Base-by-base conservation (phyloP, 2,113 vertebrate genomes). In the Machaerirhynchus nigripectus region DNA sequence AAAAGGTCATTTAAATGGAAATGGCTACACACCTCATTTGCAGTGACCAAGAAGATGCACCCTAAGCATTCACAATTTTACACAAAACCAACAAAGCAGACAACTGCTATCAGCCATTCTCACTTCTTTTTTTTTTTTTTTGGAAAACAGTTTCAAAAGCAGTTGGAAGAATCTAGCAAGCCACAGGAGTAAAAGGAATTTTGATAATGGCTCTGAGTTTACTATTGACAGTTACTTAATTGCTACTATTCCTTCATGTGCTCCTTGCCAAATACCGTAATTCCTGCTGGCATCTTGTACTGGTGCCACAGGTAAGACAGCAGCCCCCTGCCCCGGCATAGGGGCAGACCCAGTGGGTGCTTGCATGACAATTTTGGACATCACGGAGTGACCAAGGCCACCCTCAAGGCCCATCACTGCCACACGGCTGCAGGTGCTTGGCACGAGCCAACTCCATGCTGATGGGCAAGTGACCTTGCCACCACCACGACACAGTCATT, bases 301-400 rank as follows among this genome's bases (percentile, higher is more conserved):
- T n/a, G 28, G 10, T 50, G 44, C 4, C 23, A 4, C 30, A 35
- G 20, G 23, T 57, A 22, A 52, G 75, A 71, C 0, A 84, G 69
- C 47, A 70, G 50, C 24, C 52, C n/a, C n/a, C 46, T 37, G 57
- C 27, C 37, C 5, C 0, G 0, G 18, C 21, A 40, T 0, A 8
- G 23, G 8, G 37, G 39, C 33, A 39, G 30, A 52, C 2, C 11
- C 15, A 0, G 0, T 1, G 13, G 22, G 46, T 44, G 53, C 21
- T 7, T 9, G 2, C 23, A 39, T 0, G 0, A 5, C 35, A 20
- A 7, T 65, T 80, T 50, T 0, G 0, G 26, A 64, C 1, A 0
- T 11, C 37, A 24, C 1, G 10, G 47, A 61, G 11, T 15, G 33
- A 77, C 28, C 64, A 53, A 33, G 3, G 61, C 30, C 23, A 60